A percentile compares a stretch with the other conserved stretches of the same genome.
Evolutionary conservation across 2,888 invertebrate genomes (phyloP).

Genomic region (Pammene fasciana): DNA sequence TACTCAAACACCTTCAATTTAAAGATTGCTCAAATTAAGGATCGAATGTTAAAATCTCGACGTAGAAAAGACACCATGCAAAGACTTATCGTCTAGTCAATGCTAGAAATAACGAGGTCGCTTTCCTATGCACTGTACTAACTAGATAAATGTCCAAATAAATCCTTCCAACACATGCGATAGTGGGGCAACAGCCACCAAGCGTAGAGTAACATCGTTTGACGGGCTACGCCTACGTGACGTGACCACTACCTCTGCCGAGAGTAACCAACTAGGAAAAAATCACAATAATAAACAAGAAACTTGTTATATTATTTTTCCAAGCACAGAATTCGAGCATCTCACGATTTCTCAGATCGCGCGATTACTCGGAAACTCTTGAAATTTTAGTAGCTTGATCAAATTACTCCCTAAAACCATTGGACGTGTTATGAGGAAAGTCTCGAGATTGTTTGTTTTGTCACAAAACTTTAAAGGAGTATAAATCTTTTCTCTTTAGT

Average conservation of each 20-base stretch:
- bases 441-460: conserved; percentile 18
- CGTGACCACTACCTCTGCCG: background rate
- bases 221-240: too few species aligned
- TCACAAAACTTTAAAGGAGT: conserved; percentile 15
- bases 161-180: background rate
- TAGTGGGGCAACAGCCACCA: background rate
- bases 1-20: too few species aligned
- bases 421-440: conserved; percentile 28
- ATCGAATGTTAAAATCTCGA: too few species aligned
- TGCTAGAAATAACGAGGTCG: background rate
- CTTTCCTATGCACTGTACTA: background rate
- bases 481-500: background rate
- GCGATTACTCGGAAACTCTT: conserved; percentile 39
- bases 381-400: conserved; percentile 36
- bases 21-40: too few species aligned
- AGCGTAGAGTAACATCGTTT: background rate
- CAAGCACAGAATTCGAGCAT: conserved; percentile 24
- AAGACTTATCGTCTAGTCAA: too few species aligned
- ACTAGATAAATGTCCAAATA: background rate
- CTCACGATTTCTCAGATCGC: conserved; percentile 36
- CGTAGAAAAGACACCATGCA: background rate
- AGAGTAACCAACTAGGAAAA: background rate
- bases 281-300: conserved; percentile 7
- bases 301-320: conserved; percentile 14
- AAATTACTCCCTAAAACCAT: conserved; percentile 34